Evolutionary conservation across 2,888 invertebrate genomes (phyloP).

Genomic region (Hydrotaea diabolus): DNA sequence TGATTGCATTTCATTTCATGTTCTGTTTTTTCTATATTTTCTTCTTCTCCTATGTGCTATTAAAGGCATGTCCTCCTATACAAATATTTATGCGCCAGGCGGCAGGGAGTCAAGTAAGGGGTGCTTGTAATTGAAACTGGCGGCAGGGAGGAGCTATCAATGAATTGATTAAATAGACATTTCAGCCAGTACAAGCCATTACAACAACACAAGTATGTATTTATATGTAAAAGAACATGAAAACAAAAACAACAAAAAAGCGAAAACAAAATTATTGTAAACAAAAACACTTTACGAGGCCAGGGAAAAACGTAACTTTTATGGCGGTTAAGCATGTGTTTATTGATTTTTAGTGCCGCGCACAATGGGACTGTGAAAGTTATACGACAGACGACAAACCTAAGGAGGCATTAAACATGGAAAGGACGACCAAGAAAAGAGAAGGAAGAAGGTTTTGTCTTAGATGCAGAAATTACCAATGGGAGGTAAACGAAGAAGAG

Average conservation of each 20-base stretch:
- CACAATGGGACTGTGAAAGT: background rate
- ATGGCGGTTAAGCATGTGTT: constrained; percentile 28
- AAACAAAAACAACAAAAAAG: no score
- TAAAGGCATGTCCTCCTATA: no score
- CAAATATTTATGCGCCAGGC: background rate
- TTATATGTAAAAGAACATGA: background rate
- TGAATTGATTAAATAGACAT: constrained; percentile 34
- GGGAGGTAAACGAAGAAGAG: no score
- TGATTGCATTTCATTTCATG: constrained; percentile 33
- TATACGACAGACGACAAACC: background rate
- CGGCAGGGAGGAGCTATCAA: background rate
- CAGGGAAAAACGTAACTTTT: constrained; percentile 15
- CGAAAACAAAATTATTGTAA: constrained; percentile 9
- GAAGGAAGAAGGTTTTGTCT: background rate
- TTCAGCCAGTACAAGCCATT: background rate
- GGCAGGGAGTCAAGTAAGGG: background rate
- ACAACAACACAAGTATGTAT: background rate
- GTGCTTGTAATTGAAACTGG: constrained; percentile 1
- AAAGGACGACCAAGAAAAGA: background rate
- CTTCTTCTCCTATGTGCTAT: background rate
- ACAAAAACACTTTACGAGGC: background rate
- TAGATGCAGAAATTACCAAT: background rate
- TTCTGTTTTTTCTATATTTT: background rate
- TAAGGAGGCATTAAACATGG: background rate
- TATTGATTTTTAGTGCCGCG: constrained; percentile 25